Evolutionary conservation across 2,113 vertebrate genomes (phyloP).

Genomic region (Labrus mixtus): DNA sequence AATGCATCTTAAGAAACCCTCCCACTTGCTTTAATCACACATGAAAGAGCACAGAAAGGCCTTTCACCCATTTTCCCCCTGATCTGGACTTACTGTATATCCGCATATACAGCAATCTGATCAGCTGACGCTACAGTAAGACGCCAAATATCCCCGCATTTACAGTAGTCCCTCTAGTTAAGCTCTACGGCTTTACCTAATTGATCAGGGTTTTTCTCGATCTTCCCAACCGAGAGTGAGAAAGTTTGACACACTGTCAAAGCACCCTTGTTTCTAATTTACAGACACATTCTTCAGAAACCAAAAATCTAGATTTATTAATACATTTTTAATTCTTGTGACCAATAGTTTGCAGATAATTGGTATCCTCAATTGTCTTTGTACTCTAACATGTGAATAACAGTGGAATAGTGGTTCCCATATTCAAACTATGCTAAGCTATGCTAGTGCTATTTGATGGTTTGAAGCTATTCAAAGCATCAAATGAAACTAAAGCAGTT

Average conservation of each 20-base stretch:
- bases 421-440: too few species aligned
- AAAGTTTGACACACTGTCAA: background rate
- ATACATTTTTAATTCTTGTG: background rate
- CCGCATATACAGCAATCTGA: slow-evolving; percentile 16
- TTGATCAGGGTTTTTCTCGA: background rate
- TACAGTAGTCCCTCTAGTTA: background rate
- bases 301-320: background rate
- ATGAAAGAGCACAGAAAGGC: background rate
- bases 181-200: background rate
- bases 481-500: too few species aligned
- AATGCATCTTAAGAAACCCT: background rate
- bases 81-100: slow-evolving; percentile 40
- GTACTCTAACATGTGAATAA: too few species aligned
- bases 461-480: too few species aligned
- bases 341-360: background rate
- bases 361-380: too few species aligned
- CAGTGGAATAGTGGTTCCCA: too few species aligned
- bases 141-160: background rate
- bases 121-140: slow-evolving; percentile 38
- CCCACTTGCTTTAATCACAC: background rate
- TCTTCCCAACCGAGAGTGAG: background rate
- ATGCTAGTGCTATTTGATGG: too few species aligned
- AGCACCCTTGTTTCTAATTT: background rate
- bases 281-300: background rate
- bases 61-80: slow-evolving; percentile 35